phyloP scores from a whole-genome alignment of 2,888 invertebrate species.

The Pterostichus niger region DNA sequence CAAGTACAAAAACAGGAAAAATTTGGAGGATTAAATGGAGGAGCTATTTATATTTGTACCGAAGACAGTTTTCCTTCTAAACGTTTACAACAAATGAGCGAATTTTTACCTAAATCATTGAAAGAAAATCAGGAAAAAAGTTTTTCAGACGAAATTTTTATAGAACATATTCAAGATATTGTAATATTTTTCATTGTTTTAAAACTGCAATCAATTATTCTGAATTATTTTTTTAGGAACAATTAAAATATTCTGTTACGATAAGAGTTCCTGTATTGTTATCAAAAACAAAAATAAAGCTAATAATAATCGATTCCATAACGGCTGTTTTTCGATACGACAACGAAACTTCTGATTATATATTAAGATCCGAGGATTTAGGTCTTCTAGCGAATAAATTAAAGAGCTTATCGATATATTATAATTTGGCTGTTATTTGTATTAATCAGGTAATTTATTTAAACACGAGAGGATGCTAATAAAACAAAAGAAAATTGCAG shows the following conservation, averaged over 20 bases:
- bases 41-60: constrained; percentile 87
- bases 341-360: constrained; percentile 76
- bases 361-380: constrained; percentile 80
- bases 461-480: too few species aligned
- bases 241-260: constrained; percentile 79
- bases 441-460: constrained; percentile 90
- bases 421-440: constrained; percentile 82
- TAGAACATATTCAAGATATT: constrained; percentile 83
- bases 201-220: constrained; percentile 1
- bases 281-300: constrained; percentile 78
- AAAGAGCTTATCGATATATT: constrained; percentile 79
- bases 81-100: constrained; percentile 81
- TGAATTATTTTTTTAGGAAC: constrained; percentile 76
- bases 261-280: constrained; percentile 80
- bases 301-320: constrained; percentile 87
- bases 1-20: constrained; percentile 81
- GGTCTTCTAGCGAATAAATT: constrained; percentile 80
- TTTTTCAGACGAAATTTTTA: constrained; percentile 82
- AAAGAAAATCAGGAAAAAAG: constrained; percentile 71
- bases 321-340: constrained; percentile 84
- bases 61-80: constrained; percentile 88
- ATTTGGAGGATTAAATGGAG: constrained; percentile 79
- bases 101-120: constrained; percentile 73
- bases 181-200: constrained; percentile 71
- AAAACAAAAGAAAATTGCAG: too few species aligned